Conservation (phyloP, 2,113 vertebrate genomes). For the Riparia riparia region DNA sequence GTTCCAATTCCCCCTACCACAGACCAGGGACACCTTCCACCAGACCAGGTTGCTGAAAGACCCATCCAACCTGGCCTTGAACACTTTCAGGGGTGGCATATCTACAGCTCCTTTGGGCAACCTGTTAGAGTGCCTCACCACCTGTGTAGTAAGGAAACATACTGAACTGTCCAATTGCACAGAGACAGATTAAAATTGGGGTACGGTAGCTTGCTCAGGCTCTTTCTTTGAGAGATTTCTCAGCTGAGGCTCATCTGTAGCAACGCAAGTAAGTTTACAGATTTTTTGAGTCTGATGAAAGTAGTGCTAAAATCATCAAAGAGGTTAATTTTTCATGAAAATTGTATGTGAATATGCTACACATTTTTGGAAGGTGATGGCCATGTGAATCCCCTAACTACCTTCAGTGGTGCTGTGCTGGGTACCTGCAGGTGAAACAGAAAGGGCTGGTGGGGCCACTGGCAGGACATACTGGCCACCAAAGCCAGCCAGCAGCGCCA, state of each 20-base stretch:
- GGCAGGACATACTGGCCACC: background rate
- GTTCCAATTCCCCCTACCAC: background rate
- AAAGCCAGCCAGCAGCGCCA: background rate
- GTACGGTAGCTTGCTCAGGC: background rate
- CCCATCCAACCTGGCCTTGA: background rate
- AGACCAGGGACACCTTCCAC: background rate
- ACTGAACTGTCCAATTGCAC: background rate
- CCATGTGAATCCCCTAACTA: rapidly evolving
- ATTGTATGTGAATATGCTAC: background rate
- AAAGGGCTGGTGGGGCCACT: rapidly evolving
- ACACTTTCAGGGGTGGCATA: background rate
- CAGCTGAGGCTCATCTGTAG: background rate
- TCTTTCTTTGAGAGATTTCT: background rate
- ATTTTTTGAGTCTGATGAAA: background rate
- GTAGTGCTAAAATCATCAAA: background rate
- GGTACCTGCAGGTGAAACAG: background rate
- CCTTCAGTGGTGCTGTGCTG: rapidly evolving
- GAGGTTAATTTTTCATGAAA: background rate
- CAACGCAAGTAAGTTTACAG: background rate
- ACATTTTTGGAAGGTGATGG: rapidly evolving
- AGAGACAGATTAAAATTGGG: background rate
- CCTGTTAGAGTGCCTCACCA: background rate
- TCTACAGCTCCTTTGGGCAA: background rate
- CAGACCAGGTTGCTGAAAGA: background rate
- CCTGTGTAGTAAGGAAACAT: background rate